Percentiles rank a stretch among this genome's conserved stretches.
Evolutionary conservation across 2,797 vertebrate species (phyloP).

Genomic region (Sardinella longiceps): DNA sequence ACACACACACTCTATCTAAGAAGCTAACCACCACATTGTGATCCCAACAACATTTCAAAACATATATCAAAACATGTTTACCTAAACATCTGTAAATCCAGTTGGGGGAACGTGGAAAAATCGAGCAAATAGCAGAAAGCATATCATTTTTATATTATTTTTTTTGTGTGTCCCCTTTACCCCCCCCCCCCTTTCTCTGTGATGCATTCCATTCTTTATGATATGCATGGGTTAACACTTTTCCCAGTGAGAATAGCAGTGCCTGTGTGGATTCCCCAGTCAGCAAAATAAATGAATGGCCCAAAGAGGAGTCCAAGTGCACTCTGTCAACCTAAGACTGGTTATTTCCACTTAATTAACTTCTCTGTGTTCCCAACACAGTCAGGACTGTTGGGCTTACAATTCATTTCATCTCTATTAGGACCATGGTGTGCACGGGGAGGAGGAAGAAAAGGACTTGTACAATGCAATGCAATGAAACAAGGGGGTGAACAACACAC

Average conservation of each 20-base stretch:
- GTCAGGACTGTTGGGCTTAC: slow-evolving; percentile 68
- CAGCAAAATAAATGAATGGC: slow-evolving; percentile 80
- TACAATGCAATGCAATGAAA: background rate
- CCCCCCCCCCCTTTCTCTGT: slow-evolving; percentile 26
- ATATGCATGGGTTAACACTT: slow-evolving; percentile 73
- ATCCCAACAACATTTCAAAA: background rate
- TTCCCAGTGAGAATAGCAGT: slow-evolving; percentile 68
- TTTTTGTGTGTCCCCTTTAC: background rate
- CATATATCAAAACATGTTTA: slow-evolving; percentile 1
- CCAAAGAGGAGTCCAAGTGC: slow-evolving; percentile 73
- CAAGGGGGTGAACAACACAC: slow-evolving; percentile 43
- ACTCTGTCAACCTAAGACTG: slow-evolving; percentile 71
- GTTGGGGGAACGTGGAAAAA: background rate
- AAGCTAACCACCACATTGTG: background rate
- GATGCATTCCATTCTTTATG: slow-evolving; percentile 55
- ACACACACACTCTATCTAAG: background rate
- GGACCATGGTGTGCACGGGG: slow-evolving; percentile 61
- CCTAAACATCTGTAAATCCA: slow-evolving; percentile 15
- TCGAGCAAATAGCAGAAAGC: background rate
- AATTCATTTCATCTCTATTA: slow-evolving; percentile 69
- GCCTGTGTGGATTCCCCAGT: slow-evolving; percentile 68
- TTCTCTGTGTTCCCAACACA: slow-evolving; percentile 67
- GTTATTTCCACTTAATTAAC: slow-evolving; percentile 80
- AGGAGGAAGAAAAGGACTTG: slow-evolving; percentile 1
- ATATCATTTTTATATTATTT: background rate